These are phyloP conservation scores for Sceloporus tristichus DNA, from an alignment of 2,113 vertebrate genomes.

Conservation along the genomic window DNA sequence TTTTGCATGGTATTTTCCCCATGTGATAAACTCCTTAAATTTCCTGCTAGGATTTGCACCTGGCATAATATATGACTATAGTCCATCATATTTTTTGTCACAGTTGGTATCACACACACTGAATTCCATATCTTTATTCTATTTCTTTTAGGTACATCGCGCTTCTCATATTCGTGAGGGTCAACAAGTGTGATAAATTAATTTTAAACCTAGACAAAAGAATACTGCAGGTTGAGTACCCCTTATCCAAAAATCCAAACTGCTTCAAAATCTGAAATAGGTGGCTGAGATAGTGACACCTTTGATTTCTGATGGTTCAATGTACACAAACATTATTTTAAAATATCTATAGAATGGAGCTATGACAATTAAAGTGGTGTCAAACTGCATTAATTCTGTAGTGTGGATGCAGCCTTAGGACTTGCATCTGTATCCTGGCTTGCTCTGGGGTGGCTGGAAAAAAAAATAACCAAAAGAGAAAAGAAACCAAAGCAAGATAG, in stretches of 20 bases:
- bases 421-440: constrained; percentile 1
- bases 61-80: constrained; percentile 63
- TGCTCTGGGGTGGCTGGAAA: neutral
- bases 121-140: constrained; percentile 53
- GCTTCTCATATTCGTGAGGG: constrained; percentile 45
- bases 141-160: constrained; percentile 53
- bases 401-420: too few species aligned
- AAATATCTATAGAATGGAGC: too few species aligned
- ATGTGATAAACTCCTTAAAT: neutral
- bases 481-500: neutral
- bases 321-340: too few species aligned
- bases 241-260: too few species aligned
- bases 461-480: neutral
- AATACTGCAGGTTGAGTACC: too few species aligned
- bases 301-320: too few species aligned
- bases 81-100: constrained; percentile 61
- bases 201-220: constrained; percentile 27
- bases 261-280: too few species aligned
- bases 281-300: too few species aligned
- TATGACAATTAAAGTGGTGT: too few species aligned
- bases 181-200: constrained; percentile 18
- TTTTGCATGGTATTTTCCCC: too few species aligned
- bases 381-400: too few species aligned
- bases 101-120: constrained; percentile 55
- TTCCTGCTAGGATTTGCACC: constrained; percentile 70